Conservation (phyloP, 2,113 vertebrate species). For the Thermophis baileyi region DNA sequence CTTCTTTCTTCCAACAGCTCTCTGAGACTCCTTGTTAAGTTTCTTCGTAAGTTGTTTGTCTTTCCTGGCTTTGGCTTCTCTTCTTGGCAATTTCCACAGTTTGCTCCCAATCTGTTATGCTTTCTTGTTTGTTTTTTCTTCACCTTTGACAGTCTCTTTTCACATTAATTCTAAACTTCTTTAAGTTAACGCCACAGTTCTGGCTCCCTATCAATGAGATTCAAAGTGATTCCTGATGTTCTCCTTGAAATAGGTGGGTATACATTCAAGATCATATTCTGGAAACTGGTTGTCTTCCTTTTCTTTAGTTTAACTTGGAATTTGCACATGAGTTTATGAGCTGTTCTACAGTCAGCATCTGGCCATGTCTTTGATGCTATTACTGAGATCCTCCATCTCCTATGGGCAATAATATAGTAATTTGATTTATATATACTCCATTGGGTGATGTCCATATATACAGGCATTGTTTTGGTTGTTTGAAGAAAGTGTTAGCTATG, state of each 20-base stretch:
- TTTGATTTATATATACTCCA: neutral
- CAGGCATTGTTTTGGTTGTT: neutral
- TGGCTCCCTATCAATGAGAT: neutral
- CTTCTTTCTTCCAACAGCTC: neutral
- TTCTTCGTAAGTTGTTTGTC: neutral
- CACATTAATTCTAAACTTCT: neutral
- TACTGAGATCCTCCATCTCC: neutral
- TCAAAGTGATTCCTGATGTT: neutral
- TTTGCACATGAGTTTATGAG: neutral
- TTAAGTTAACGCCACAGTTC: neutral
- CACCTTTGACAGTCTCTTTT: neutral
- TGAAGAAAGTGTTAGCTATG: neutral
- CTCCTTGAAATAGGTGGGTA: neutral
- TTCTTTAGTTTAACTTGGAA: neutral
- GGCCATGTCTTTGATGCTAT: neutral
- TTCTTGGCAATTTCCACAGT: neutral
- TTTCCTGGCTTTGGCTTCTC: neutral
- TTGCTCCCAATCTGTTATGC: neutral
- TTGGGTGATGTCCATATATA: neutral
- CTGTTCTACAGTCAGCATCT: neutral
- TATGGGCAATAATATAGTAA: neutral
- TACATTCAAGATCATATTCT: neutral
- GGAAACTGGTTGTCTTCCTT: neutral
- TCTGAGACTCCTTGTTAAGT: neutral
- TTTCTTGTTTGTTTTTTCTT: neutral